Evolutionary conservation across 2,113 vertebrate genomes (phyloP).

Genomic region (Vireo altiloquus): DNA sequence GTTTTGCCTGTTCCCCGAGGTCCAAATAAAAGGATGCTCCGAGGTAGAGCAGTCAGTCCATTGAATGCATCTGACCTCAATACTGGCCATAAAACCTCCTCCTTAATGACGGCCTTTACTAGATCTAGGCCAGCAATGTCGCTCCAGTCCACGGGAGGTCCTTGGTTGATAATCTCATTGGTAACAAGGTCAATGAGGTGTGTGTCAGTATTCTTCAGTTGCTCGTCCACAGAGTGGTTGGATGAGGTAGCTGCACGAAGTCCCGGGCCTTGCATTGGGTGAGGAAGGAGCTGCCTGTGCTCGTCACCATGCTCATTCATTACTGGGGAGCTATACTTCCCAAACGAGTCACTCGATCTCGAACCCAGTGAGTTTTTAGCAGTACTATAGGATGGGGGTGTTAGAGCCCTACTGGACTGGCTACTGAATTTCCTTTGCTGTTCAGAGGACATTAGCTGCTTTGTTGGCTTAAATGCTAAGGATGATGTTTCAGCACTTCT

Average conservation of each 20-base stretch:
- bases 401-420: constrained; percentile 89
- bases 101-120: constrained; percentile 95
- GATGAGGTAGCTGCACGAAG: constrained; percentile 92
- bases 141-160: constrained; percentile 93
- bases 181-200: constrained; percentile 96
- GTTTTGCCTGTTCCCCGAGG: constrained; percentile 97
- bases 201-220: constrained; percentile 94
- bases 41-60: constrained; percentile 91
- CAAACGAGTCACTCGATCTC: constrained; percentile 87
- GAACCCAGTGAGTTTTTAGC: constrained; percentile 89
- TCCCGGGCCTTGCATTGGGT: constrained; percentile 85
- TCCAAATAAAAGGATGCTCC: constrained; percentile 97
- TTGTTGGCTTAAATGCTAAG: constrained; percentile 95
- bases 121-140: constrained; percentile 97
- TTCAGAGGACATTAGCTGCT: constrained; percentile 92
- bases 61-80: constrained; percentile 96
- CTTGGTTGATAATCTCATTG: constrained; percentile 94
- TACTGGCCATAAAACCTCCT: constrained; percentile 98
- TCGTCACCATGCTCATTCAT: constrained; percentile 89
- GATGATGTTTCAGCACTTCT: constrained; percentile 90
- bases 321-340: constrained; percentile 89
- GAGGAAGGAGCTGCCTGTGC: constrained; percentile 89
- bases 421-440: constrained; percentile 94
- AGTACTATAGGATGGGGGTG: constrained; percentile 91
- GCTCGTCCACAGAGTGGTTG: constrained; percentile 91